Percentiles rank a stretch among this genome's conserved stretches.
These are phyloP conservation scores for Halcyon smyrnensis DNA, from an alignment of 2,797 vertebrate genomes.

Conservation along the genomic window DNA sequence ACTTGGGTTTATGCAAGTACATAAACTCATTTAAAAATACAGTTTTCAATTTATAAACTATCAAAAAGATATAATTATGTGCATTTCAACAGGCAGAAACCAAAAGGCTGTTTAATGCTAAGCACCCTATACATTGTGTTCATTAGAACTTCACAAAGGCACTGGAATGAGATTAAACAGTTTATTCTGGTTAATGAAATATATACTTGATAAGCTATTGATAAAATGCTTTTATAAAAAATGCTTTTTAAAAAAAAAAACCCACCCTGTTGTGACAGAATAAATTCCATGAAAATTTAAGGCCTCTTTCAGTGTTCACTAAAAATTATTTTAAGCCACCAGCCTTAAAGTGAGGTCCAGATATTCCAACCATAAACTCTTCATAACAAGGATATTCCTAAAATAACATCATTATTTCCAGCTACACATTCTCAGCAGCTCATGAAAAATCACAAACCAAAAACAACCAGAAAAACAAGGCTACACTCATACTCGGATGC, in stretches of 20 bases:
- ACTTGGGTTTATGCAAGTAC: background rate
- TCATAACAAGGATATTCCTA: background rate
- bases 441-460: background rate
- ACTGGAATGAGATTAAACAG: background rate
- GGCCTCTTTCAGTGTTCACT: background rate
- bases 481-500: background rate
- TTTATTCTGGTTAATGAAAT: background rate
- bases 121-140: background rate
- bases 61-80: background rate
- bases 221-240: background rate
- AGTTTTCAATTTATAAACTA: background rate
- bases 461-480: background rate
- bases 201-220: background rate
- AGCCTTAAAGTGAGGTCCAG: background rate
- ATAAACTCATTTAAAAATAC: background rate
- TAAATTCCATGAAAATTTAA: background rate
- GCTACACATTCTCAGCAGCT: background rate
- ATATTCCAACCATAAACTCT: background rate
- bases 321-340: background rate
- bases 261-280: fast-evolving
- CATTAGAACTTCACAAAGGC: background rate
- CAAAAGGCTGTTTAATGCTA: background rate
- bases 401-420: background rate
- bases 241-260: background rate
- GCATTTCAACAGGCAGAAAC: background rate